Conservation (phyloP, 1,140 invertebrate genomes). For the Acromyrmex echinatior region DNA sequence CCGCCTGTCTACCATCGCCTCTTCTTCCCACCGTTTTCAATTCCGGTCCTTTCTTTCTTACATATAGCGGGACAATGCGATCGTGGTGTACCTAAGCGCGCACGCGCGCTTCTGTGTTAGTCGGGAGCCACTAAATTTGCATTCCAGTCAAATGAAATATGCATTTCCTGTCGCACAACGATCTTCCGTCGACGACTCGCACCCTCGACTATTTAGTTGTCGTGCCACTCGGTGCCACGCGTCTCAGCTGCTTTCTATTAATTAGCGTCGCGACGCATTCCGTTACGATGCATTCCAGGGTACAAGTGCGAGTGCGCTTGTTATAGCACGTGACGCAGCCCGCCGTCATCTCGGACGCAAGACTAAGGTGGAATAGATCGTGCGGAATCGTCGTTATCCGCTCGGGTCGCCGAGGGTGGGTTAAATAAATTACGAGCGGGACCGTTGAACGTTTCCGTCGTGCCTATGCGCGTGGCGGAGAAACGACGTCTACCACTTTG, state of each 20-base stretch:
- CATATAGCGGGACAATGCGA: slow-evolving; percentile 44
- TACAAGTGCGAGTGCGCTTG: slow-evolving; percentile 17
- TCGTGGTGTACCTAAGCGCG: slow-evolving; percentile 65
- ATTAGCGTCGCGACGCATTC: slow-evolving; percentile 48
- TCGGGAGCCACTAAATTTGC: slow-evolving; percentile 77
- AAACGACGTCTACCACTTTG: slow-evolving; percentile 52
- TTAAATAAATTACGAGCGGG: slow-evolving; percentile 55
- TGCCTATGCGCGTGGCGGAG: slow-evolving; percentile 15
- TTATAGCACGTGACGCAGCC: slow-evolving; percentile 44
- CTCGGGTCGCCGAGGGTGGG: not conserved
- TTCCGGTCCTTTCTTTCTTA: slow-evolving; percentile 61
- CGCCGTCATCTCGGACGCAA: slow-evolving; percentile 25
- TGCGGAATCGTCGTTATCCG: slow-evolving; percentile 41
- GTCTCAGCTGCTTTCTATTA: slow-evolving; percentile 58
- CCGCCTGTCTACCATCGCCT: not conserved
- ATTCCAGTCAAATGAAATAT: slow-evolving; percentile 81
- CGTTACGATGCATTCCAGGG: not conserved
- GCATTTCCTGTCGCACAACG: slow-evolving; percentile 79
- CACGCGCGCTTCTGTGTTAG: slow-evolving; percentile 52
- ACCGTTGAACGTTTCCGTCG: slow-evolving; percentile 40
- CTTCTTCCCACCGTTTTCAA: slow-evolving; percentile 37
- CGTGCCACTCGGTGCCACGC: slow-evolving; percentile 26
- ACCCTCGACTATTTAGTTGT: not conserved
- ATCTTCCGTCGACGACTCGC: slow-evolving; percentile 50
- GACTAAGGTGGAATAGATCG: slow-evolving; percentile 21